Base-by-base conservation (phyloP, 2,113 vertebrate species). In the Megaceryle maxima region DNA sequence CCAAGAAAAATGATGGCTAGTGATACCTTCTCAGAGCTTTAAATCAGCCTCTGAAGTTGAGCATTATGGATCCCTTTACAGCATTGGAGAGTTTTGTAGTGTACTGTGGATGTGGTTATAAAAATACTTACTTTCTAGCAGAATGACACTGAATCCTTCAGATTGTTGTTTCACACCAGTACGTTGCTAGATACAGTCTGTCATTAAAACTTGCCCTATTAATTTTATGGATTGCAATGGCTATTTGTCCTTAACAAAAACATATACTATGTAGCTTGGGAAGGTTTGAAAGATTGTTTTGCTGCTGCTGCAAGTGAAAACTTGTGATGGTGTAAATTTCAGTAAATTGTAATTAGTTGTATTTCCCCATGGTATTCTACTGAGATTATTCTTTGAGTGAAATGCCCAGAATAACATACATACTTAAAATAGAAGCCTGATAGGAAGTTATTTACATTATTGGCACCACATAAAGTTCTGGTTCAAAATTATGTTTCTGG, bases 51-150 rank as follows among this genome's bases (percentile, higher is more conserved):
- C 72, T 79, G 16, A 57, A 91, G 88, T 82, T 56, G 87, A 82
- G n/a, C 81, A 56, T 93, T 96, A 92, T 70, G 74, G 82, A 95
- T 95, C 59, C 16, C 67, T 96, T 89, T 78, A 74, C 33, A 75
- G 35, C 87, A 68, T 86, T 57, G 37, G 50, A 87, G 68, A 86
- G 70, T 93, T 92, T 87, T 91, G 80, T 86, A 88, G 95, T 37
- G 97, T 96, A 83, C 94, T 83, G 68, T 97, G 93, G 93, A 78
- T 85, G 46, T 77, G 35, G 83, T 90, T 91, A 69, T 77, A 92
- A 74, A 95, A 96, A 92, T 94, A 89, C 91, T 95, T 94, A 51
- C 94, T 91, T 96, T 96, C 53, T 87, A 79, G 35, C 46, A 66
- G 4, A 28, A 87, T 62, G 31, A 41, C 59, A 85, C 50, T 79